Evolutionary conservation across 2,113 vertebrate genomes (phyloP).

Genomic region (Vulpes vulpes): DNA sequence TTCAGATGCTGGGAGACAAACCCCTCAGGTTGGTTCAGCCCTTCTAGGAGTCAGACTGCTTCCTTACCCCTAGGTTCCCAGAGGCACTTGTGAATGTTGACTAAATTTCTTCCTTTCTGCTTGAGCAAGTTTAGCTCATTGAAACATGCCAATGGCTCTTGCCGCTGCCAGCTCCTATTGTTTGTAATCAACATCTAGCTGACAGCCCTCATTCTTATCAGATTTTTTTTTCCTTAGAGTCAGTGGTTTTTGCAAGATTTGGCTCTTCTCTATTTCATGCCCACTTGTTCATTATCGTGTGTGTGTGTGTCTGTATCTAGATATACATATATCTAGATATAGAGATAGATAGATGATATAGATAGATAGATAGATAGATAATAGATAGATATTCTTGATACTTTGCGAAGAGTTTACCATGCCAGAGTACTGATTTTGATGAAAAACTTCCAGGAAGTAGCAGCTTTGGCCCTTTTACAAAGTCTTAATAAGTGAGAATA

Average conservation of each 20-base stretch:
- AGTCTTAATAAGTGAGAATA: neutral
- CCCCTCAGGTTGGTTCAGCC: no score
- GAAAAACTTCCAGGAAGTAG: neutral
- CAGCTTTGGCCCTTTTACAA: slow-evolving; percentile 10
- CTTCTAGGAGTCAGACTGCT: neutral
- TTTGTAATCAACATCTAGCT: neutral
- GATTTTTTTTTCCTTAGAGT: neutral
- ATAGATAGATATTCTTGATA: neutral
- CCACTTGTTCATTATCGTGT: neutral
- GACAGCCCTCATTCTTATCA: neutral
- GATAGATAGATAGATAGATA: neutral
- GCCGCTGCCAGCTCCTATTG: neutral
- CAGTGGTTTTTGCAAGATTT: neutral
- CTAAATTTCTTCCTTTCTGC: neutral
- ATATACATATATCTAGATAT: neutral
- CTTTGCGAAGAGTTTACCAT: neutral
- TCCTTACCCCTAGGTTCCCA: neutral
- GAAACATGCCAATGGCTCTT: neutral
- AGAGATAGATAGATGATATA: neutral
- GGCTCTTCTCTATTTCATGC: neutral
- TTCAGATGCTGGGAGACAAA: neutral
- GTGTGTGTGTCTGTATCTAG: no score
- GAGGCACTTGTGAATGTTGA: neutral
- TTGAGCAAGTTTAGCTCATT: neutral
- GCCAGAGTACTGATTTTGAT: neutral